Evolutionary conservation across 2,113 vertebrate species (phyloP), one percentile per base, ranked within the genome.

Genomic region (Mus musculus): DNA sequence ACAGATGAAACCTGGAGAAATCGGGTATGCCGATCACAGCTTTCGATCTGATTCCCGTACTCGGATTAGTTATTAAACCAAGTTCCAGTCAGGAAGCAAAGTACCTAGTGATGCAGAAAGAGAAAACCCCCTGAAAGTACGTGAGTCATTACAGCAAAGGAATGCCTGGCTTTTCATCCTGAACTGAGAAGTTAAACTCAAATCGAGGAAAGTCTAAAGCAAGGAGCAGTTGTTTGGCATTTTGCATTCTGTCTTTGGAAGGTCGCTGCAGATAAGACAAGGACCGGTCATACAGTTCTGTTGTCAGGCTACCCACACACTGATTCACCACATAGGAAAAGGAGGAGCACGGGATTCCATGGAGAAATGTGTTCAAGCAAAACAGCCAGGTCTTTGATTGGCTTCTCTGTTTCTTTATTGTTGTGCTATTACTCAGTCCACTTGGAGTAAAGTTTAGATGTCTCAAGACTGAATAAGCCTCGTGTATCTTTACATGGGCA

Each of bases 1-100:
- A 92, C n/a, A 88, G 61, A 95, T 33, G 46, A 82, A 88, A 49
- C n/a, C 72, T 89, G 67, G 93, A 95, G 82, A 76, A 93, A 94
- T 8, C 36, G n/a, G 92, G 39, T 80, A 28, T 65, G 67, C 72
- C 11, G 71, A 94, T 69, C 33, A 65, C 52, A 88, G 42, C 46
- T 52, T 96, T 90, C 87, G 92, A 65, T 91, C 81, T 84, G 69
- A 39, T 56, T 88, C 75, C 93, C 81, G 84, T 65, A 56, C 88
- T 95, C 26, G 3, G 42, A 90, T 28, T 75, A 80, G 59, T 93
- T 91, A 94, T 86, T 87, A 88, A 72, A 77, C 22, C 56, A 91
- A 94, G 80, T 89, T 96, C 88, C 84, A 93, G 84, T 82, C 84
- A 84, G 28, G 24, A 95, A 75, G 42, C 54, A 11, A 88, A 95